phyloP scores from a whole-genome alignment of 1,140 invertebrate genomes.

The Zophobas atratus region DNA sequence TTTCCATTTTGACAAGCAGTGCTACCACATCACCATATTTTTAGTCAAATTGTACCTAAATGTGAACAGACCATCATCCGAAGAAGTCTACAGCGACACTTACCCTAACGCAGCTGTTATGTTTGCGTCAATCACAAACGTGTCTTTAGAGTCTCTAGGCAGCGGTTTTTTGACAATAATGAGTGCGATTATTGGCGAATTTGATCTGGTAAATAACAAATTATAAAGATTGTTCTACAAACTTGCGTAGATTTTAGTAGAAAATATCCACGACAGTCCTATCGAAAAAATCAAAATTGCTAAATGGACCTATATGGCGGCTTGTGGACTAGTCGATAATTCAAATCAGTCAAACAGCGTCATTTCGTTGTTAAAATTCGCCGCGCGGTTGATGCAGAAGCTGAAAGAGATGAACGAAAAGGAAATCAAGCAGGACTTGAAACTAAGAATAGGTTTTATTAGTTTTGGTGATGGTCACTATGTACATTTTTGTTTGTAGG shows the following conservation, averaged over 20 bases:
- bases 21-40: too few species aligned
- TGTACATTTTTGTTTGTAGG: conserved; percentile 67
- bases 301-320: conserved; percentile 95
- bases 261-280: conserved; percentile 58
- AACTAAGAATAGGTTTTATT: conserved; percentile 74
- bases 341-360: conserved; percentile 38
- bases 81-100: conserved; percentile 88
- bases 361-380: conserved; percentile 65
- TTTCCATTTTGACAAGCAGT: conserved; percentile 48
- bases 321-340: conserved; percentile 84
- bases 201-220: conserved; percentile 73
- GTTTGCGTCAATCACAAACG: conserved; percentile 92
- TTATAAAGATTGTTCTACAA: conserved; percentile 33
- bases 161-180: conserved; percentile 80
- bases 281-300: conserved; percentile 96
- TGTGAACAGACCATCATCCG: conserved; percentile 74
- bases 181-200: conserved; percentile 92
- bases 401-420: conserved; percentile 70
- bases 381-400: conserved; percentile 75
- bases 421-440: conserved; percentile 67
- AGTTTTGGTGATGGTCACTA: conserved; percentile 60
- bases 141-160: conserved; percentile 73
- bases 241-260: conserved; percentile 45
- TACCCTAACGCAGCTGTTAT: conserved; percentile 91
- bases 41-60: conserved; percentile 85